phyloP scores from a whole-genome alignment of 2,797 vertebrate species.

The Enteromius radiatus region DNA sequence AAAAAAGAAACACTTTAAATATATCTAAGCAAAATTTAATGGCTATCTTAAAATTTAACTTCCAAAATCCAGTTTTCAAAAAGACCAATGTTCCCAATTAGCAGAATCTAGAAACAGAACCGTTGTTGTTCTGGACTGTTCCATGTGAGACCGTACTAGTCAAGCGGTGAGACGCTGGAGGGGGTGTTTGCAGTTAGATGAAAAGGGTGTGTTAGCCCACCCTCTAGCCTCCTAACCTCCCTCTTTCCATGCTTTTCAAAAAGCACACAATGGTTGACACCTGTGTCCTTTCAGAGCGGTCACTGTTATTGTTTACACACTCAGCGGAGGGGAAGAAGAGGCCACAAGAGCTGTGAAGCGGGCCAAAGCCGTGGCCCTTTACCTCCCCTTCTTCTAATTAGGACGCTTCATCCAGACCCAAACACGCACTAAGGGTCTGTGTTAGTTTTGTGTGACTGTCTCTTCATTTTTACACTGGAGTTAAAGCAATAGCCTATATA shows the following conservation, averaged over 20 bases:
- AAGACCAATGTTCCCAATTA: not conserved
- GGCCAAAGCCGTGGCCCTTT: constrained; percentile 63
- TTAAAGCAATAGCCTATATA: not conserved
- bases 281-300: constrained; percentile 81
- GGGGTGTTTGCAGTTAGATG: constrained; percentile 66
- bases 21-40: not conserved
- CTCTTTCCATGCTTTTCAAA: constrained; percentile 69
- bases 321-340: constrained; percentile 64
- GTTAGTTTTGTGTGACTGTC: constrained; percentile 48
- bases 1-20: not conserved
- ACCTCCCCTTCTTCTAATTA: constrained; percentile 66
- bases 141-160: constrained; percentile 62
- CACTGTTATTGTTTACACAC: constrained; percentile 83
- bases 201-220: constrained; percentile 70
- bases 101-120: not conserved
- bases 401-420: constrained; percentile 63
- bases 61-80: not conserved
- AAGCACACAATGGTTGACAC: constrained; percentile 81
- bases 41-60: too few species aligned
- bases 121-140: constrained; percentile 16
- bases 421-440: constrained; percentile 62
- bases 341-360: constrained; percentile 65
- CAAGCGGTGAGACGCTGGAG: not conserved
- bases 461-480: constrained; percentile 24
- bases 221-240: constrained; percentile 63